Conservation (phyloP, 2,113 vertebrate genomes). For the Perca schrenkii region DNA sequence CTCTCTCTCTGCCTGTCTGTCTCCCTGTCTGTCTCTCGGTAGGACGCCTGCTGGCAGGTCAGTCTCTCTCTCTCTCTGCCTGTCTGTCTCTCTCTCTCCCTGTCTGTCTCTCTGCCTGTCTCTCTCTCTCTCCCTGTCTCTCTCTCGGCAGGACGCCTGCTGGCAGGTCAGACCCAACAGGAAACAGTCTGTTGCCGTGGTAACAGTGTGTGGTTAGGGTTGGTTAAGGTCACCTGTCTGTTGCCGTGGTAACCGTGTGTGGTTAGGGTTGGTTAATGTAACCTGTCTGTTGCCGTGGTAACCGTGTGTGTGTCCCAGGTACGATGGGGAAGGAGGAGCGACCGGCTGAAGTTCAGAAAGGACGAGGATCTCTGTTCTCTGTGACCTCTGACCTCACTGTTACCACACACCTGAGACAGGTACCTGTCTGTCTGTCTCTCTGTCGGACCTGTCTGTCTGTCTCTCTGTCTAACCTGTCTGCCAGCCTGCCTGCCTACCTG, state of each 20-base stretch:
- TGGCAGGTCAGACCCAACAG: too few species aligned
- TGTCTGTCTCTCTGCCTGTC: too few species aligned
- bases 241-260: slow-evolving; percentile 12
- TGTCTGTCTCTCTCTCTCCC: neutral
- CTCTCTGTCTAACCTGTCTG: neutral
- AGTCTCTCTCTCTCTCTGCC: neutral
- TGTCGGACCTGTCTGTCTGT: neutral
- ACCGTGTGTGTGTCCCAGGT: slow-evolving; percentile 49
- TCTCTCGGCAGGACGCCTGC: too few species aligned
- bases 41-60: too few species aligned
- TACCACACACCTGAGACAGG: slow-evolving; percentile 60
- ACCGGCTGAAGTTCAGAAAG: neutral
- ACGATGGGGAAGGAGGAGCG: slow-evolving; percentile 63
- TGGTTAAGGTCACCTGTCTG: neutral
- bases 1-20: neutral
- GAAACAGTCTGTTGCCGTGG: too few species aligned
- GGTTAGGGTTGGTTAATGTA: too few species aligned
- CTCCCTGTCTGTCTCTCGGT: neutral
- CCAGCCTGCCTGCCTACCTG: too few species aligned
- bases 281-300: slow-evolving; percentile 1
- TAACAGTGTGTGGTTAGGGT: too few species aligned
- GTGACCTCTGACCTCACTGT: slow-evolving; percentile 62
- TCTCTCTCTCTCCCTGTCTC: too few species aligned
- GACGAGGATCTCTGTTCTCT: slow-evolving; percentile 65
- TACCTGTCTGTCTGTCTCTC: slow-evolving; percentile 12